phyloP scores from a whole-genome alignment of 2,797 vertebrate genomes.

The Bucorvus abyssinicus region DNA sequence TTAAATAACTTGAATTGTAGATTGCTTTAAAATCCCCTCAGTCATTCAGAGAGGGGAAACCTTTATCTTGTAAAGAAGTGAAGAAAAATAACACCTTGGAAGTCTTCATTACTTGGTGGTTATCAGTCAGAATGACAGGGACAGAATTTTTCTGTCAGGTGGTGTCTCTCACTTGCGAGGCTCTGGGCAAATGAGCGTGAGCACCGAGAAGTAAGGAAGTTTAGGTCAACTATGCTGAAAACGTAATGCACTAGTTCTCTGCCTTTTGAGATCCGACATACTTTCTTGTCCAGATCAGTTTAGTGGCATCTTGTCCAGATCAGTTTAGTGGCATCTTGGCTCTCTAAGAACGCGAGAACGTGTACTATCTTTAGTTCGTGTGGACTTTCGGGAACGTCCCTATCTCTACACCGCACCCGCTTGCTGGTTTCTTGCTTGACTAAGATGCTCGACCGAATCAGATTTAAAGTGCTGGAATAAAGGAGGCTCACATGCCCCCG shows the following conservation, averaged over 20 bases:
- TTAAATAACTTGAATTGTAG: neutral
- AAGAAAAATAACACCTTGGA: slow-evolving; percentile 11
- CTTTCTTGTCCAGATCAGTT: neutral
- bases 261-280: neutral
- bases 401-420: neutral
- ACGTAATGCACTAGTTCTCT: neutral
- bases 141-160: neutral
- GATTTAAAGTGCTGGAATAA: neutral
- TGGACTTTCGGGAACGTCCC: neutral
- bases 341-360: neutral
- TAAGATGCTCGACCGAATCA: neutral
- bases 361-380: neutral
- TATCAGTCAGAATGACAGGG: slow-evolving; percentile 28
- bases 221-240: neutral
- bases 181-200: neutral
- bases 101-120: neutral
- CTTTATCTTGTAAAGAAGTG: neutral
- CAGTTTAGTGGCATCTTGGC: neutral
- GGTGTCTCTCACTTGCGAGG: neutral
- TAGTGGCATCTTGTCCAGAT: neutral
- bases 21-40: neutral
- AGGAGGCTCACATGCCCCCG: rapidly evolving
- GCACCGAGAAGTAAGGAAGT: neutral
- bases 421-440: neutral
- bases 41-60: neutral